These are phyloP conservation scores for Tipula confusa DNA, from an alignment of 2,888 invertebrate genomes.

Conservation along the genomic window DNA sequence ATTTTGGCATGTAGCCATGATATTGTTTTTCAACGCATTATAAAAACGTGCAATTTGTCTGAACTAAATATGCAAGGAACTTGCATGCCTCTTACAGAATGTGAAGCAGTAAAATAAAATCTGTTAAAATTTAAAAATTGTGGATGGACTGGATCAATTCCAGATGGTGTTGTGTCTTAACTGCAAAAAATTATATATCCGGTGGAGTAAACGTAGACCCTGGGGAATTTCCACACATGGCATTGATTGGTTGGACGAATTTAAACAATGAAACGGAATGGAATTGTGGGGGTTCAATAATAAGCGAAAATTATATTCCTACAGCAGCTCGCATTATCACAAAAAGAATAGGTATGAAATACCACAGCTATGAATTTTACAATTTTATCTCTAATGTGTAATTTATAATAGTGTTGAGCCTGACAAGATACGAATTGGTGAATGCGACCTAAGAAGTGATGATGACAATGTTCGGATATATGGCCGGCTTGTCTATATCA, in stretches of 20 bases:
- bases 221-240: constrained; percentile 29
- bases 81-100: not conserved
- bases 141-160: not conserved
- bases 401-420: constrained; percentile 48
- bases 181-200: not conserved
- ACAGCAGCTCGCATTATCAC: constrained; percentile 34
- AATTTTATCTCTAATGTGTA: not conserved
- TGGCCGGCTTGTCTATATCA: constrained; percentile 32
- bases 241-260: not conserved
- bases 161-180: not conserved
- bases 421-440: constrained; percentile 48
- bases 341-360: too few species aligned
- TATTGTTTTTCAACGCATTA: too few species aligned
- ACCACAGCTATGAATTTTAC: too few species aligned
- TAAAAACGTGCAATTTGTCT: too few species aligned
- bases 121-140: not conserved
- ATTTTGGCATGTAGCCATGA: too few species aligned
- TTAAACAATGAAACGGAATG: not conserved
- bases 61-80: too few species aligned
- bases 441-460: constrained; percentile 44
- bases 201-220: not conserved
- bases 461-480: constrained; percentile 41
- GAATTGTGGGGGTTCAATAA: not conserved
- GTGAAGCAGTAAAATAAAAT: not conserved
- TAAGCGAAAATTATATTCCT: constrained; percentile 30